Conservation (phyloP, 2,888 invertebrate genomes). For the Cryptocephalus moraei region DNA sequence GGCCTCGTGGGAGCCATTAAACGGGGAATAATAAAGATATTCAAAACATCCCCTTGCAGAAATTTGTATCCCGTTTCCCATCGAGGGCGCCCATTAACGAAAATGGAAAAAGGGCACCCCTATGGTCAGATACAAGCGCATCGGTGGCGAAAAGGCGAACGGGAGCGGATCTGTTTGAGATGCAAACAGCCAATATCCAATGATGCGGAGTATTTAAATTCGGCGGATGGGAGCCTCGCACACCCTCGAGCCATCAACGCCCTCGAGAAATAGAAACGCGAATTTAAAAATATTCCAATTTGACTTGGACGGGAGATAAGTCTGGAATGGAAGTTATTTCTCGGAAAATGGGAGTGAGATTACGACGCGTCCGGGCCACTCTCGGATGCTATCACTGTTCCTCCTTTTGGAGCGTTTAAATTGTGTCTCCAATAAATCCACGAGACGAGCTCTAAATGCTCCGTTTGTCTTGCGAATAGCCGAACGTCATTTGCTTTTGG, state of each 20-base stretch:
- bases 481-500: slow-evolving; percentile 8
- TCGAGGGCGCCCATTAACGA: no score
- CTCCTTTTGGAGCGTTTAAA: slow-evolving; percentile 36
- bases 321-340: slow-evolving; percentile 13
- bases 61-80: no score
- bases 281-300: slow-evolving; percentile 38
- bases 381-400: slow-evolving; percentile 32
- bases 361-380: slow-evolving; percentile 13
- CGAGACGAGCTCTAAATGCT: slow-evolving; percentile 24
- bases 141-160: no score
- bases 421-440: slow-evolving; percentile 36
- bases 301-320: slow-evolving; percentile 33
- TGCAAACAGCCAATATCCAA: slow-evolving; percentile 11
- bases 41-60: no score
- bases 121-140: no score
- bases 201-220: slow-evolving; percentile 26
- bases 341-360: not conserved
- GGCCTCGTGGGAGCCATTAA: no score
- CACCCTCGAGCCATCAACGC: slow-evolving; percentile 23
- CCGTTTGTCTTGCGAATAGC: slow-evolving; percentile 21
- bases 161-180: no score
- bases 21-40: no score
- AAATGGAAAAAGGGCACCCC: no score
- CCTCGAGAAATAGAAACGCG: slow-evolving; percentile 25
- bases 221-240: slow-evolving; percentile 16